phyloP scores from a whole-genome alignment of 2,888 invertebrate genomes.

The Hymenopus coronatus region DNA sequence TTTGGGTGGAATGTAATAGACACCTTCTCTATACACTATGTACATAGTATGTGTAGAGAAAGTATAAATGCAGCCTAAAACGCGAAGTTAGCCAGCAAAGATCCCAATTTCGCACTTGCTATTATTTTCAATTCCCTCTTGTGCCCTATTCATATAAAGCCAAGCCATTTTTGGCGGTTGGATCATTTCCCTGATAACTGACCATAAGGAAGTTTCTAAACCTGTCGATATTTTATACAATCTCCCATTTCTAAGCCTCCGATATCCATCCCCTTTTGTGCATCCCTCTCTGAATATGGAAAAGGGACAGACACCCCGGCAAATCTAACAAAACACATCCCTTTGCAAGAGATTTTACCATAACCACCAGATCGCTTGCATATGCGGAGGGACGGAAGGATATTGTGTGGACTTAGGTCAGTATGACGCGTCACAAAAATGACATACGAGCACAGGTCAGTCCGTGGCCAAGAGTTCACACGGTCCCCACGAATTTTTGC shows the following conservation, averaged over 20 bases:
- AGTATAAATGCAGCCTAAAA: too few species aligned
- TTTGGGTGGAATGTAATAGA: too few species aligned
- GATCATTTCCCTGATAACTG: not conserved
- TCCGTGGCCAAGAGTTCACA: not conserved
- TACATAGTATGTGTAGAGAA: too few species aligned
- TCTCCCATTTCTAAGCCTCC: not conserved
- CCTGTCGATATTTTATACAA: not conserved
- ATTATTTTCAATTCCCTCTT: not conserved
- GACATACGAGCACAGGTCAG: not conserved
- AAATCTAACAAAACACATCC: not conserved
- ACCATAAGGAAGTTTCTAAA: not conserved
- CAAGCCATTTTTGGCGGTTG: not conserved
- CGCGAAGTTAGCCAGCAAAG: too few species aligned
- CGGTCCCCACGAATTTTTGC: not conserved
- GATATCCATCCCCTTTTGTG: not conserved
- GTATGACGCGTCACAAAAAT: not conserved
- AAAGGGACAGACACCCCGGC: not conserved
- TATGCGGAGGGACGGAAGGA: not conserved
- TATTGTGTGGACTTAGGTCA: not conserved
- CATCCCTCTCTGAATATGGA: not conserved
- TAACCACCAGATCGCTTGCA: not conserved
- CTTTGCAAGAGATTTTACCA: not conserved
- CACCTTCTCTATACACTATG: too few species aligned
- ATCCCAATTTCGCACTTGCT: too few species aligned
- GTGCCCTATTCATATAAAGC: not conserved